Evolutionary conservation across 2,113 vertebrate genomes (phyloP).

Genomic region (Psittacula cyanocephala): DNA sequence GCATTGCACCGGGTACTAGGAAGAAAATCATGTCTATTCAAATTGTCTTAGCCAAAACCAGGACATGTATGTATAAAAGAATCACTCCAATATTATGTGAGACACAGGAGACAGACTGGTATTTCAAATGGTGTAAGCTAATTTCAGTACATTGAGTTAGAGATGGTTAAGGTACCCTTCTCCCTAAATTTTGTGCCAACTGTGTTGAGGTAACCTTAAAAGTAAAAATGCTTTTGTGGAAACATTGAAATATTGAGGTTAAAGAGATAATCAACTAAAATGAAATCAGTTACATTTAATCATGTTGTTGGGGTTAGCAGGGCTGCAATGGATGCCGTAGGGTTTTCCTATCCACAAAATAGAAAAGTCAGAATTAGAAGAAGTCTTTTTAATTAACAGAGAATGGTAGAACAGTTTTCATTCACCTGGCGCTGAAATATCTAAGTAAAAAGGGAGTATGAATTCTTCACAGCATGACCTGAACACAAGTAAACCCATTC

Average conservation of each 20-base stretch:
- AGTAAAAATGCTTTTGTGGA: not conserved
- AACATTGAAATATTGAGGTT: not conserved
- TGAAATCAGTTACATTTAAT: not conserved
- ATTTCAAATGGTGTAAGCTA: not conserved
- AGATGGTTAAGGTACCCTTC: not conserved
- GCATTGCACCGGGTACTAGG: not conserved
- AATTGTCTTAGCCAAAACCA: not conserved
- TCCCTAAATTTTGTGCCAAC: not conserved
- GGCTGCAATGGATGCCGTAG: not conserved
- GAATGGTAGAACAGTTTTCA: not conserved
- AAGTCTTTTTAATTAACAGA: not conserved
- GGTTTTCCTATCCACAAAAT: not conserved
- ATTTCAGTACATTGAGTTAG: not conserved
- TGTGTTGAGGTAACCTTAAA: not conserved
- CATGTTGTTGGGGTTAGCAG: not conserved
- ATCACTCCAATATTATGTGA: rapidly evolving
- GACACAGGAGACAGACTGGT: not conserved
- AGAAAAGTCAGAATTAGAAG: not conserved
- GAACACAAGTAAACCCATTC: not conserved
- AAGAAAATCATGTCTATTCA: not conserved
- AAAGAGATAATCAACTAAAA: not conserved
- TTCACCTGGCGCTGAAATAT: not conserved
- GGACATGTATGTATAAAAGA: not conserved
- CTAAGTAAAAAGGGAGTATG: not conserved
- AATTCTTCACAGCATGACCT: not conserved